phyloP scores from a whole-genome alignment of 2,888 invertebrate genomes.

The Troilus luridus region DNA sequence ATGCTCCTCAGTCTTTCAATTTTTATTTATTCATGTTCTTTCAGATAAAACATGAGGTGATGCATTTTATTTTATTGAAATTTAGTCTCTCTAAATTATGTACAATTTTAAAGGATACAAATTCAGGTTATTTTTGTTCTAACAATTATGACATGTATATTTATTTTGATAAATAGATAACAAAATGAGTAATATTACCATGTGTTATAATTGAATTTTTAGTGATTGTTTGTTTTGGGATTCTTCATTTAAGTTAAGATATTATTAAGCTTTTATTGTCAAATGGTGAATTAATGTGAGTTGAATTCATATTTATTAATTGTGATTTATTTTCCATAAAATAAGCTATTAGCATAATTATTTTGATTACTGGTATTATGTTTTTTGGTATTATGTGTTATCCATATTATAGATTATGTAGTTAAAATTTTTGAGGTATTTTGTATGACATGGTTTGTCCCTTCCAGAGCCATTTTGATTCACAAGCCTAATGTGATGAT shows the following conservation, averaged over 20 bases:
- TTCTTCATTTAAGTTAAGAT: background rate
- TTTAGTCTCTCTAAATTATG: no score
- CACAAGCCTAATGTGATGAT: no score
- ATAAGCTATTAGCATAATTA: background rate
- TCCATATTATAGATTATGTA: background rate
- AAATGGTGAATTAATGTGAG: background rate
- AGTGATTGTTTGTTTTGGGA: background rate
- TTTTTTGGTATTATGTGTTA: background rate
- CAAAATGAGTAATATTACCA: background rate
- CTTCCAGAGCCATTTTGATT: no score
- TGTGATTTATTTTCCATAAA: background rate
- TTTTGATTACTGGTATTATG: background rate
- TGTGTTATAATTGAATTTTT: constrained; percentile 16
- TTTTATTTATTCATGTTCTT: background rate
- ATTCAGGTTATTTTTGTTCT: no score
- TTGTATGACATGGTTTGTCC: background rate
- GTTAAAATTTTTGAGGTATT: background rate
- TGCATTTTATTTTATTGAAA: no score
- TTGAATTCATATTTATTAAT: background rate
- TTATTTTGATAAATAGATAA: background rate
- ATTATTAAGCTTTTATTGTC: background rate
- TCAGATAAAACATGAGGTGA: background rate
- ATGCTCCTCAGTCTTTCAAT: background rate
- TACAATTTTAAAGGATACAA: no score
- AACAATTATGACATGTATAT: no score